These are phyloP conservation scores for Limnephilus marmoratus DNA, from an alignment of 2,888 invertebrate species.

Conservation along the genomic window DNA sequence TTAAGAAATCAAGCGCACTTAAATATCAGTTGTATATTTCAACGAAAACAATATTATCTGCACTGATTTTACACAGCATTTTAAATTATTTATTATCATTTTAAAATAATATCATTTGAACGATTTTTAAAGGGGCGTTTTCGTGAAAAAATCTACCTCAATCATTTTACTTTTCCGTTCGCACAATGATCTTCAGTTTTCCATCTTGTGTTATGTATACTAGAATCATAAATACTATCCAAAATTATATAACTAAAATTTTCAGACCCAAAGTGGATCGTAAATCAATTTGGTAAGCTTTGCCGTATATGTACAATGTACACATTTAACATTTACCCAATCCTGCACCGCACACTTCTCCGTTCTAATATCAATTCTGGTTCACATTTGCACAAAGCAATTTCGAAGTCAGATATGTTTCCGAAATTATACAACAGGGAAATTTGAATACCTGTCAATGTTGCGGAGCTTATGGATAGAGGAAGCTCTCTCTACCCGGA, in stretches of 20 bases:
- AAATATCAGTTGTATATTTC: no score
- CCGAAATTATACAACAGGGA: slow-evolving; percentile 65
- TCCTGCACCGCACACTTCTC: background rate
- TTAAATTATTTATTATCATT: no score
- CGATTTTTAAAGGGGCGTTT: no score
- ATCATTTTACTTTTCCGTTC: no score
- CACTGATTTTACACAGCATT: no score
- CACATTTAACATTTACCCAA: background rate
- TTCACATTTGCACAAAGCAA: slow-evolving; percentile 64
- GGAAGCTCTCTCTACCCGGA: slow-evolving; percentile 29
- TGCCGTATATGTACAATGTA: background rate
- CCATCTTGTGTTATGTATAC: no score
- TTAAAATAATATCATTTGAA: no score
- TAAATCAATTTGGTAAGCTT: slow-evolving; percentile 35
- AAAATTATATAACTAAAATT: background rate
- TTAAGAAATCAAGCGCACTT: no score
- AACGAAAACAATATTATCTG: no score
- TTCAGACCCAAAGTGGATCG: background rate
- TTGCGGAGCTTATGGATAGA: slow-evolving; percentile 31
- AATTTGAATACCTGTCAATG: slow-evolving; percentile 66
- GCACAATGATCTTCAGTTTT: no score
- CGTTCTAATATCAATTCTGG: slow-evolving; percentile 61
- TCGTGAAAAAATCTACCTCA: no score
- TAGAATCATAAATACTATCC: background rate
- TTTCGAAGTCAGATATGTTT: slow-evolving; percentile 64